phyloP scores from a whole-genome alignment of 2,888 invertebrate species.

The Amphipyra berbera region DNA sequence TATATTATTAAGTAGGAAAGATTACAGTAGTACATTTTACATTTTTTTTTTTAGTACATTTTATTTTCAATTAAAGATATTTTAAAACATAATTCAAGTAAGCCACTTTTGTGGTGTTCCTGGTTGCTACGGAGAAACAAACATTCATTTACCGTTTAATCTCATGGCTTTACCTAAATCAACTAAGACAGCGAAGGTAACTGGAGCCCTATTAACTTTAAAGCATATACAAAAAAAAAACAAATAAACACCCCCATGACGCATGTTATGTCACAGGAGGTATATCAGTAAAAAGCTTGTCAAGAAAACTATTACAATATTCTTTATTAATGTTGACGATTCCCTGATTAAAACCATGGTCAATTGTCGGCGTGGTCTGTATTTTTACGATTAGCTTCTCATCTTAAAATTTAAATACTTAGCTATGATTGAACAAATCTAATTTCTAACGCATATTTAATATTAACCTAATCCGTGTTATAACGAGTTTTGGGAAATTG shows the following conservation, averaged over 20 bases:
- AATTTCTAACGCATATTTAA: constrained; percentile 31
- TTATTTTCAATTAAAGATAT: too few relatives aligned
- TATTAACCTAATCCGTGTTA: constrained; percentile 35
- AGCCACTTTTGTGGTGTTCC: too few relatives aligned
- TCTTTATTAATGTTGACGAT: too few relatives aligned
- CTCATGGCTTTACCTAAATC: constrained; percentile 13
- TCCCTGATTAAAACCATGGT: background rate
- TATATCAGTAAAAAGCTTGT: too few relatives aligned
- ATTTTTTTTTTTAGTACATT: too few relatives aligned
- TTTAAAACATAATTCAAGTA: too few relatives aligned
- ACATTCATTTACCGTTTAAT: constrained; percentile 16
- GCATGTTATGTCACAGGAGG: too few relatives aligned
- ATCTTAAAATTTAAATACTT: constrained; percentile 28
- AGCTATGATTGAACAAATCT: constrained; percentile 23
- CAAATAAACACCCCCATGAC: too few relatives aligned
- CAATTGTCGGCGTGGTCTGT: background rate
- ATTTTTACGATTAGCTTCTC: constrained; percentile 17
- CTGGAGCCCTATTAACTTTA: constrained; percentile 20
- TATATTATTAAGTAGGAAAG: too few relatives aligned
- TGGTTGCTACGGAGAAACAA: too few relatives aligned
- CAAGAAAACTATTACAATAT: too few relatives aligned
- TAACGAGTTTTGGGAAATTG: constrained; percentile 39
- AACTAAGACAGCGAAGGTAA: constrained; percentile 12
- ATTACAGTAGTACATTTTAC: too few relatives aligned
- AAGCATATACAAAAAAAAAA: constrained; percentile 1